A percentile compares a stretch with the other conserved stretches of the same genome.
phyloP scores from a whole-genome alignment of 2,113 vertebrate species.

The Solea solea region DNA sequence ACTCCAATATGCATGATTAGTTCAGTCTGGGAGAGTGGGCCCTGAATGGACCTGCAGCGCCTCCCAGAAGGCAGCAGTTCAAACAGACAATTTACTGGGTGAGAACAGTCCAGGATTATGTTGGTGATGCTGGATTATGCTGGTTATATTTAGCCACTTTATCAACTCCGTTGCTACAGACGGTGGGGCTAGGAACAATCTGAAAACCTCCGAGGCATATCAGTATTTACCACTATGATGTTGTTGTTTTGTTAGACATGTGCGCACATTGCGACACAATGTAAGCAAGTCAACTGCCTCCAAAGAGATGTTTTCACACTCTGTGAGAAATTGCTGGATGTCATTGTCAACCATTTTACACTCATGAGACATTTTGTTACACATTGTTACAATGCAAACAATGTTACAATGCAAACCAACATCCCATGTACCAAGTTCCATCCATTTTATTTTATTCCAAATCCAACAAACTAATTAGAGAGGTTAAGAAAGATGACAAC shows the following conservation, averaged over 20 bases:
- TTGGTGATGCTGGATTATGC: too few species aligned
- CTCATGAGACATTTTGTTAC: background rate
- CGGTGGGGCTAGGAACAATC: too few species aligned
- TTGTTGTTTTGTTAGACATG: constrained; percentile 1
- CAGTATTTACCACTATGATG: too few species aligned
- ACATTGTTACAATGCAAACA: background rate
- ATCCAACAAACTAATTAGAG: background rate
- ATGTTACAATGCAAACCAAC: background rate
- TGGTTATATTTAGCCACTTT: too few species aligned
- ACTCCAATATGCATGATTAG: too few species aligned
- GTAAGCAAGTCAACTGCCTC: background rate
- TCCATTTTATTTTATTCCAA: constrained; percentile 9
- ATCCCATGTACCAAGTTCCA: constrained; percentile 1
- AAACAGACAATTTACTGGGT: too few species aligned
- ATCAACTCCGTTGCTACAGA: too few species aligned
- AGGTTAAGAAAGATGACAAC: background rate
- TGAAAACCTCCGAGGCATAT: too few species aligned
- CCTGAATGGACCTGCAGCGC: too few species aligned
- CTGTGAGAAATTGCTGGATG: constrained; percentile 9
- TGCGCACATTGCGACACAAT: background rate
- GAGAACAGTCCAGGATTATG: too few species aligned
- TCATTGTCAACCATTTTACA: background rate
- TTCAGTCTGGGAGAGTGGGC: too few species aligned
- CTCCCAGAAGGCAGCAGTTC: too few species aligned
- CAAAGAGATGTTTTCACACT: background rate